Evolutionary conservation across 1,140 invertebrate species (phyloP).

Genomic region (Idris sp.): DNA sequence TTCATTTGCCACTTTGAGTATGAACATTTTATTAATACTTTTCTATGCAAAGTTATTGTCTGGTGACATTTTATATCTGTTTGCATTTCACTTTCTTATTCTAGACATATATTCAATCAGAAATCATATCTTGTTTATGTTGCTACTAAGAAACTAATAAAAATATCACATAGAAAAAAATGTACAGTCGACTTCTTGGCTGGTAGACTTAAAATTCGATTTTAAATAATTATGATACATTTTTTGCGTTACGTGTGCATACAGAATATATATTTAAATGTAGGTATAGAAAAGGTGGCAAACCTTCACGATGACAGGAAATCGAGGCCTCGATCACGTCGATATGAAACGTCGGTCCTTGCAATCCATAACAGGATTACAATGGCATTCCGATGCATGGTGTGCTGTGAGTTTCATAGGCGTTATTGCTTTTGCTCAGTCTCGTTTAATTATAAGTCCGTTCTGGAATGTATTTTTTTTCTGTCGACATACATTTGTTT

Average conservation of each 20-base stretch:
- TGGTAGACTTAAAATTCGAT: constrained; percentile 12
- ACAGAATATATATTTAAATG: too few species aligned
- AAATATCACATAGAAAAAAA: too few species aligned
- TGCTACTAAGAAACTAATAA: too few species aligned
- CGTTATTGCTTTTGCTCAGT: constrained; percentile 32
- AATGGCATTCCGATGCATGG: constrained; percentile 50
- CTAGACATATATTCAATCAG: too few species aligned
- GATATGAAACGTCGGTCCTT: constrained; percentile 15
- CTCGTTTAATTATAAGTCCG: constrained; percentile 41
- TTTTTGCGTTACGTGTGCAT: constrained; percentile 11
- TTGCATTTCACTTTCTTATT: too few species aligned
- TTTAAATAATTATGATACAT: constrained; percentile 10
- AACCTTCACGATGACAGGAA: constrained; percentile 56
- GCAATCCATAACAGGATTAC: constrained; percentile 60
- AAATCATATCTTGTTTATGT: too few species aligned
- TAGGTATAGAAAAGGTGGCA: constrained; percentile 16
- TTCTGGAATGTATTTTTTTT: constrained; percentile 28
- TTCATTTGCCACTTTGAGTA: too few species aligned
- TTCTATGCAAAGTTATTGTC: too few species aligned
- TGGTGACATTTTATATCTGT: too few species aligned
- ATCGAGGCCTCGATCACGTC: constrained; percentile 62
- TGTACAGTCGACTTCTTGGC: background rate
- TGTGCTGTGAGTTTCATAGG: constrained; percentile 20
- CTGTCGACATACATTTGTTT: too few species aligned
- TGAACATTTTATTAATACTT: too few species aligned